Evolutionary conservation across 2,888 invertebrate species (phyloP), one percentile per base, ranked within the genome.

Genomic region (Acanthopleura granulata): DNA sequence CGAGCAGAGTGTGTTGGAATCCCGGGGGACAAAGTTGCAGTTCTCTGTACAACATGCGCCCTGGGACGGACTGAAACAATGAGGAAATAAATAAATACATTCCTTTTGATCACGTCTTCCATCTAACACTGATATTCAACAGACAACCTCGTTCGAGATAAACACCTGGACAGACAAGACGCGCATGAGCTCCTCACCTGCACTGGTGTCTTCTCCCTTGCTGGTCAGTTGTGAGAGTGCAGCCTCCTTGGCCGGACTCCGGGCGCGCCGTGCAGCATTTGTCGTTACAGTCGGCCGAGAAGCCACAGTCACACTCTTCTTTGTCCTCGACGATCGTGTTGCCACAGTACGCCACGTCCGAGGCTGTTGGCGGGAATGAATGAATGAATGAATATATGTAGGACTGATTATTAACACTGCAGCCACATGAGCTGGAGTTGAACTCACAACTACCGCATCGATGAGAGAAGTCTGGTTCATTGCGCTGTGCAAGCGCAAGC

Each of bases 251-350:
- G 18, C 22, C n/a, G 12, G n/a, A 18, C 12, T 93, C 79, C 92
- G 93, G 57, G 93, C 93, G 88, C 93, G 94, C 73, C 95, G 92
- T 84, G 90, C 99, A 99, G 79, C 94, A 95, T 85, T 95, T 95
- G 80, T 92, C 94, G 77, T 95, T 94, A 78, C 87, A 87, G 76
- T 94, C 94, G 79, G 95, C 94, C 85, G 96, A 95, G 90, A 97
- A 99, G 76, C 99, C 99, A 91, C 99, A 99, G 90, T 99, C 99
- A 89, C 99, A 99, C 91, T 99, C 96, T 91, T 99, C 99, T 72
- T 96, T 97, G 40, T 94, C 95, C 90, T 99, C 99, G 0, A 97
- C 97, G 86, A 99, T 97, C 92, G 98, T 98, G 91, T 99, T 99
- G 74, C 99, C 99, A 91, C 99, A 99, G 93, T 99, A 99, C 49